Conservation (phyloP, 2,888 invertebrate genomes). For the Philopedon plagiatum region DNA sequence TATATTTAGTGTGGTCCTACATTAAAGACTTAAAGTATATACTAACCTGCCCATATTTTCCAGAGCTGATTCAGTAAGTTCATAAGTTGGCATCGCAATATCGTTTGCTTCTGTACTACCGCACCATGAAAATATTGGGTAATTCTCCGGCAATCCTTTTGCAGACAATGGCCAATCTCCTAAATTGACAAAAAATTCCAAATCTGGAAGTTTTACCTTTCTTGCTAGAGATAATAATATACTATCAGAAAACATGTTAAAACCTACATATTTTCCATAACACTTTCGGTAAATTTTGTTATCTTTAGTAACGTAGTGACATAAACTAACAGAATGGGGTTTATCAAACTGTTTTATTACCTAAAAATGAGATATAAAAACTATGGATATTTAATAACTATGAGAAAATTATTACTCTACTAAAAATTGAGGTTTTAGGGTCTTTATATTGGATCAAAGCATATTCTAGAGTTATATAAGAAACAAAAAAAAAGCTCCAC, state of each 20-base stretch:
- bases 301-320: conserved; percentile 88
- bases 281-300: conserved; percentile 90
- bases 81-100: conserved; percentile 96
- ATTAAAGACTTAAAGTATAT: background rate
- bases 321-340: conserved; percentile 87
- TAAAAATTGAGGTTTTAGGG: no score
- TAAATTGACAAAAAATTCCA: conserved; percentile 92
- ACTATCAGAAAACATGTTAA: conserved; percentile 95
- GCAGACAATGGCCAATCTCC: conserved; percentile 94
- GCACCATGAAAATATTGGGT: conserved; percentile 97
- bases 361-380: conserved; percentile 56
- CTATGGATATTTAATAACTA: background rate
- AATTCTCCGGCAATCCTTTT: conserved; percentile 68
- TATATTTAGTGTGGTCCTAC: no score
- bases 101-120: conserved; percentile 89
- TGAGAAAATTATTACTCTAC: no score
- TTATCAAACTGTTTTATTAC: conserved; percentile 79
- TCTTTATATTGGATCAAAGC: no score
- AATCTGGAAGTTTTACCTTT: conserved; percentile 86
- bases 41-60: conserved; percentile 92
- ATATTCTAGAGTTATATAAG: no score
- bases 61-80: conserved; percentile 91
- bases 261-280: conserved; percentile 95
- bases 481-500: no score
- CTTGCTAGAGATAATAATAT: conserved; percentile 85